Conservation (phyloP, 2,797 vertebrate species). For the Lithobates pipiens region DNA sequence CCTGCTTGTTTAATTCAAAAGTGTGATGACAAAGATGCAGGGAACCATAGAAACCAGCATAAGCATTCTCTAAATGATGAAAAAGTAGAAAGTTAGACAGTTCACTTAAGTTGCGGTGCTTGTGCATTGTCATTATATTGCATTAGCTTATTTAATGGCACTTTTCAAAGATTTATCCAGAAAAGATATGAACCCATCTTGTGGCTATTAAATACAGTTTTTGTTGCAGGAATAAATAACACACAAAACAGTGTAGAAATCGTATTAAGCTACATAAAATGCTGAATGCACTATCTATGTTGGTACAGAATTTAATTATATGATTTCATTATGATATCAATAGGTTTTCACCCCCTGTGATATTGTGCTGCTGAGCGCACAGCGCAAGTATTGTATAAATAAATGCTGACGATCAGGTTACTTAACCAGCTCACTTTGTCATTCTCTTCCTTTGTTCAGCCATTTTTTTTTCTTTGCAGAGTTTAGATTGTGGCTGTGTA, state of each 20-base stretch:
- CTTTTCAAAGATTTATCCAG: background rate
- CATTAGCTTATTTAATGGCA: background rate
- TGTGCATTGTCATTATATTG: background rate
- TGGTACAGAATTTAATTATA: constrained; percentile 23
- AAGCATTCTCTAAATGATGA: background rate
- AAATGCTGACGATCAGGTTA: constrained; percentile 30
- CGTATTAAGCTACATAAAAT: background rate
- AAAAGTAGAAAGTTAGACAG: background rate
- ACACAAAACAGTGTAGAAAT: background rate
- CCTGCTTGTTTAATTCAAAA: too few relatives aligned
- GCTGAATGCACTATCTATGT: background rate
- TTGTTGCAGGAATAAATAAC: background rate
- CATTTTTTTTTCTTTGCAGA: background rate
- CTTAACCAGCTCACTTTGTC: constrained; percentile 19
- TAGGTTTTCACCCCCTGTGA: background rate
- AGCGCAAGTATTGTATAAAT: constrained; percentile 20
- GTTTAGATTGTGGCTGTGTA: constrained; percentile 35
- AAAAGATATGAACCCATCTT: background rate
- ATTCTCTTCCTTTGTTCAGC: constrained; percentile 29
- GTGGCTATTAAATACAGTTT: background rate
- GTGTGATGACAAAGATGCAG: background rate
- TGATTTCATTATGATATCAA: constrained; percentile 25
- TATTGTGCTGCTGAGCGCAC: background rate
- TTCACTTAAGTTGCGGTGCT: background rate
- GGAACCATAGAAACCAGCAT: background rate